Conservation (phyloP, 2,797 vertebrate species). For the Rhinichthys osculus region DNA sequence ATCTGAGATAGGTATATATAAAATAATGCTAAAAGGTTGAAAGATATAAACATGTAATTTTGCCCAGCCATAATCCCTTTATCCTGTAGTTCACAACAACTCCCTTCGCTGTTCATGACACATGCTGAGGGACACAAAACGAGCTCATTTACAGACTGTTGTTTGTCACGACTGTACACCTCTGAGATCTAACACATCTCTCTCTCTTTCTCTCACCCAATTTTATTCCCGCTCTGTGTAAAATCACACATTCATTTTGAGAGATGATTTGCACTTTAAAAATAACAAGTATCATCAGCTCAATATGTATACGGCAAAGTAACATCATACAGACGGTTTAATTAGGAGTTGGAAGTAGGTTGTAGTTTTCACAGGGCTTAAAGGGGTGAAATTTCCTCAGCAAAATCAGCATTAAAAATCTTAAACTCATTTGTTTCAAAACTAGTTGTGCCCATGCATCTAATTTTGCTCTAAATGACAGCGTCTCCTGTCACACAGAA, state of each 20-base stretch:
- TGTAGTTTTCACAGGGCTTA: background rate
- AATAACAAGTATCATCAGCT: slow-evolving; percentile 6
- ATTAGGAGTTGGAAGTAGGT: background rate
- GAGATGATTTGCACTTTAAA: slow-evolving; percentile 34
- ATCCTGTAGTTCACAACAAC: background rate
- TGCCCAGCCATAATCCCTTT: background rate
- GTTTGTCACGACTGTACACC: background rate
- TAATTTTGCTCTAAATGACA: slow-evolving; percentile 56
- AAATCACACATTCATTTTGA: slow-evolving; percentile 25
- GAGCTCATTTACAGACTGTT: slow-evolving; percentile 35
- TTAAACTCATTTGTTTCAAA: slow-evolving; percentile 40
- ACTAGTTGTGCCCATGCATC: slow-evolving; percentile 55
- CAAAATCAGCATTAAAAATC: slow-evolving; percentile 30
- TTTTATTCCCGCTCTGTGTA: background rate
- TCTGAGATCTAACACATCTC: background rate
- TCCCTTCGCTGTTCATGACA: background rate
- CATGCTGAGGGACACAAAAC: slow-evolving; percentile 19
- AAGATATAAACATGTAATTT: background rate
- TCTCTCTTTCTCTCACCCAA: slow-evolving; percentile 24
- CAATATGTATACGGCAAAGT: background rate
- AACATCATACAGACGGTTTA: background rate
- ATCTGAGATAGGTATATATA: background rate
- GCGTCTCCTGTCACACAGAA: slow-evolving; percentile 57
- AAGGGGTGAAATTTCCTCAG: background rate
- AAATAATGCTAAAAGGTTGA: background rate